Base-by-base conservation (phyloP, 2,797 vertebrate species). In the Rhodeus uyekii region DNA sequence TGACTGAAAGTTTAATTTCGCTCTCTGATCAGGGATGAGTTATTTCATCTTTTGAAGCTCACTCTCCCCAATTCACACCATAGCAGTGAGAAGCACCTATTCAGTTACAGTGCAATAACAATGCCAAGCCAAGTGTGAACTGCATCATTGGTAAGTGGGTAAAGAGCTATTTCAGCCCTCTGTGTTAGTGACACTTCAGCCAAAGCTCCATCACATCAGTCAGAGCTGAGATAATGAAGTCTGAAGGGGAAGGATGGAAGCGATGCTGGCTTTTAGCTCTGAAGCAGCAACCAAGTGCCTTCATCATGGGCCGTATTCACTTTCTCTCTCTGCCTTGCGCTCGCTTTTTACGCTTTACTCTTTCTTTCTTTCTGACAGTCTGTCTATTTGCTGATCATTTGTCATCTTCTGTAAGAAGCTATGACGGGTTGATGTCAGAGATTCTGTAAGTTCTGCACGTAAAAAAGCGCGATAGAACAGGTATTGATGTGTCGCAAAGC, bases 191-290 rank as follows among this genome's bases (percentile, higher is more conserved):
- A 78, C 78, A 74, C 74, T 78, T 61, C 73, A 65, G 64, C 74
- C 42, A 84, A 76, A 79, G 65, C 80, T 60, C 84, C 79, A 73
- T 63, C 84, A 77, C 85, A 87, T 86, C 86, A 81, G 85, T 46
- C 80, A 80, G 74, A 87, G 84, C 80, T 87, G 76, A 90, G 88
- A 85, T 83, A 86, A 89, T 83, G 83, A 88, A 79, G 84, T 90
- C 84, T 85, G 87, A 83, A 88, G 88, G 77, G 85, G 78, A 76
- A 42, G 83, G 78, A 75, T 73, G 85, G 86, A 91, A 91, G 87
- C 90, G 89, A 90, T 92, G 91, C 88, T 90, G 88, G 83, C 61
- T 78, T 69, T 87, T 87, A 83, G 89, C 78, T 89, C 83, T 81
- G 84, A 87, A 91, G 86, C 83, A 80, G 38, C 50, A 87, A 89